These are phyloP conservation scores for Neria commutata DNA, from an alignment of 2,888 invertebrate species.

Conservation along the genomic window DNA sequence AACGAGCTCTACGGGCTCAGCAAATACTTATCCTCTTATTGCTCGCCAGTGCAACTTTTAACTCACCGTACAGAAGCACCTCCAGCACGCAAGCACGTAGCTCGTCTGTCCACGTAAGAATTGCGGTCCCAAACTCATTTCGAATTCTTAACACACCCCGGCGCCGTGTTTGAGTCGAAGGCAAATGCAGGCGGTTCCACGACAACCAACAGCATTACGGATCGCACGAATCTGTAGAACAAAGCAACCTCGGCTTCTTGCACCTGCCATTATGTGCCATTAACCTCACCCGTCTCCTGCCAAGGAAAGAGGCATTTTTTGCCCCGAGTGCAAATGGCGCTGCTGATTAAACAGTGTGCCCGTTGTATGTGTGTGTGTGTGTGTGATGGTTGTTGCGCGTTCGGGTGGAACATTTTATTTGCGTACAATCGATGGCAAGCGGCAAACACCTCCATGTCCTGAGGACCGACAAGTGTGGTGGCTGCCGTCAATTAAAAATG, in stretches of 20 bases:
- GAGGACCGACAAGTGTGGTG: not conserved
- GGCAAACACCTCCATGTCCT: no score
- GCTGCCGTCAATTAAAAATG: not conserved
- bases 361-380: not conserved
- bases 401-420: no score
- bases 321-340: not conserved
- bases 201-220: not conserved
- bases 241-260: not conserved
- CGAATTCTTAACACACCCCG: slow-evolving; percentile 29
- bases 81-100: not conserved
- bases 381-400: no score
- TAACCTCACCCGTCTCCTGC: no score
- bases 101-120: not conserved
- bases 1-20: no score
- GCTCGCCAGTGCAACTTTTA: not conserved
- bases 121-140: slow-evolving; percentile 27
- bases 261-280: no score
- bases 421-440: no score
- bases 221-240: not conserved
- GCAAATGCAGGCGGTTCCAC: not conserved
- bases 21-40: no score
- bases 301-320: not conserved
- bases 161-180: not conserved
- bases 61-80: not conserved
- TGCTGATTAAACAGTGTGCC: not conserved